A percentile compares a stretch with the other conserved stretches of the same genome.
These are phyloP conservation scores for Apodemia duryi DNA, from an alignment of 2,888 invertebrate genomes.

Conservation along the genomic window DNA sequence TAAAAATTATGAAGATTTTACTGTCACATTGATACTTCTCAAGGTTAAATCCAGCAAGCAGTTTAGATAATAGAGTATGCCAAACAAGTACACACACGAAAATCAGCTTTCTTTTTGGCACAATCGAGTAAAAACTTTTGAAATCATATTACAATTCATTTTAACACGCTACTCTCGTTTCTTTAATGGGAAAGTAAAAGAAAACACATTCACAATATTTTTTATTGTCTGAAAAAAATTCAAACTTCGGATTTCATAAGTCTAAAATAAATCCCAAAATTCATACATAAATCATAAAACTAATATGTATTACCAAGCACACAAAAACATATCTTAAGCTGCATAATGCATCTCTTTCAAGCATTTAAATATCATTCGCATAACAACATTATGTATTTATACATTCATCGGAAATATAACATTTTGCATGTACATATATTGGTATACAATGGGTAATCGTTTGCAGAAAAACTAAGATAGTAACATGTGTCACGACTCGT, in stretches of 20 bases:
- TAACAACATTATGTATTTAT: neutral
- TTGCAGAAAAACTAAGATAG: neutral
- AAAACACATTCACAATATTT: neutral
- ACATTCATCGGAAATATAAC: neutral
- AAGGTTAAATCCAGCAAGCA: no score
- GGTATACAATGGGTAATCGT: neutral
- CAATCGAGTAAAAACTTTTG: no score
- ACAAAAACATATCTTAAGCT: constrained; percentile 5
- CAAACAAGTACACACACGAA: no score
- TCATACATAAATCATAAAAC: constrained; percentile 2
- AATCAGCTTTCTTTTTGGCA: no score
- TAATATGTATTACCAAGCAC: constrained; percentile 6
- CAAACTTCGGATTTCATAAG: constrained; percentile 1
- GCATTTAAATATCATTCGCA: constrained; percentile 6
- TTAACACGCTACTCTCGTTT: no score
- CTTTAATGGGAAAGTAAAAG: neutral
- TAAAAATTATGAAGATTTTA: no score
- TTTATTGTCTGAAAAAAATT: constrained; percentile 13
- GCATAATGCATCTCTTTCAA: neutral
- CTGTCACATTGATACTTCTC: no score
- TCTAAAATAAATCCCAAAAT: constrained; percentile 4
- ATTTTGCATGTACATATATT: neutral
- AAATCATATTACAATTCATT: no score
- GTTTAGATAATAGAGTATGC: no score
- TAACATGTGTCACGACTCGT: neutral